phyloP scores from a whole-genome alignment of 2,797 vertebrate genomes.

The Buceros bicornis region DNA sequence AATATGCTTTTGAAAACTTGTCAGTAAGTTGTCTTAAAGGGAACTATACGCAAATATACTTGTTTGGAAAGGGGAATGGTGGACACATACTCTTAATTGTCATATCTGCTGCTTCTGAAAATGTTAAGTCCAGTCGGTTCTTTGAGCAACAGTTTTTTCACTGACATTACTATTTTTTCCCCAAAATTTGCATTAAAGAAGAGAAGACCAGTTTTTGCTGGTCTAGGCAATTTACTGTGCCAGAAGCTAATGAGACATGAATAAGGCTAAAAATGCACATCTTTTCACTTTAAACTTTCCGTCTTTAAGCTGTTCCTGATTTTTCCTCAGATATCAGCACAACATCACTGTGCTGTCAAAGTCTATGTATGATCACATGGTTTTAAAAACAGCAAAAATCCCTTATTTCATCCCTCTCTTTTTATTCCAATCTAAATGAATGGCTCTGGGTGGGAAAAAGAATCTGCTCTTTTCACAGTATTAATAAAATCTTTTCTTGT shows the following conservation, averaged over 20 bases:
- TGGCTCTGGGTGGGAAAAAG: not conserved
- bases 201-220: constrained; percentile 4
- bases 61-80: not conserved
- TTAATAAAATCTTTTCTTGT: not conserved
- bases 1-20: not conserved
- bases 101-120: not conserved
- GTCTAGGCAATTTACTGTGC: constrained; percentile 35
- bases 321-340: constrained; percentile 50
- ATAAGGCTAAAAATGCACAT: constrained; percentile 40
- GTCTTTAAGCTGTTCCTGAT: constrained; percentile 10
- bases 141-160: constrained; percentile 1
- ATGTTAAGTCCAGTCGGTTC: not conserved
- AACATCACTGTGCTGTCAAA: constrained; percentile 19
- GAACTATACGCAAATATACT: not conserved
- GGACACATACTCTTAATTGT: not conserved
- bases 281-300: constrained; percentile 42
- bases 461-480: not conserved
- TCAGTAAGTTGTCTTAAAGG: not conserved
- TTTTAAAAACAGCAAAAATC: not conserved
- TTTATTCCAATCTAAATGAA: not conserved
- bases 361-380: not conserved
- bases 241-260: constrained; percentile 66
- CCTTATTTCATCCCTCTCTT: not conserved
- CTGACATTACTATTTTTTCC: not conserved
- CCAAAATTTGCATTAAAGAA: constrained; percentile 36